phyloP scores from a whole-genome alignment of 2,113 vertebrate species.

The Cyrtonyx montezumae region DNA sequence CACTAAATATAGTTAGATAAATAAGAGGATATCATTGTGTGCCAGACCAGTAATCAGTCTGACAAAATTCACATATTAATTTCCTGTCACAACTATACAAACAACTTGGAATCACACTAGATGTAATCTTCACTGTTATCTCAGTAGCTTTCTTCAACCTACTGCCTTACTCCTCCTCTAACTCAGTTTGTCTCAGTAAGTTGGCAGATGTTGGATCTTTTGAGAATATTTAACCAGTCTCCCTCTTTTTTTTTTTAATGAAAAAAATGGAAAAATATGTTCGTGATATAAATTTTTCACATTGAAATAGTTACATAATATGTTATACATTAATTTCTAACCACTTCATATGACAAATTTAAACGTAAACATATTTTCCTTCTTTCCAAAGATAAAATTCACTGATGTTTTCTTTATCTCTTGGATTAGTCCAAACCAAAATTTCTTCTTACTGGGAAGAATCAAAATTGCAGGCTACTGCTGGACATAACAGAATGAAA shows the following conservation, averaged over 20 bases:
- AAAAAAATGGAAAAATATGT: not conserved
- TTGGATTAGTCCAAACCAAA: not conserved
- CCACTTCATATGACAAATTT: not conserved
- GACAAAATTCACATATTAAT: not conserved
- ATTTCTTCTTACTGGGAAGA: not conserved
- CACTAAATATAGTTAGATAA: slow-evolving; percentile 14
- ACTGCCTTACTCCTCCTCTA: not conserved
- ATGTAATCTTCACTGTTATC: not conserved
- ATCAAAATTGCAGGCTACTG: not conserved
- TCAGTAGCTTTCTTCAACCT: not conserved
- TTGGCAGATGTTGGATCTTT: slow-evolving; percentile 11
- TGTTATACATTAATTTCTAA: slow-evolving; percentile 3
- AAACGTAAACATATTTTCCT: not conserved
- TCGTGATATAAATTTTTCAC: not conserved
- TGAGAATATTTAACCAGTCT: not conserved
- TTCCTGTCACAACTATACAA: not conserved
- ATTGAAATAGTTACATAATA: not conserved
- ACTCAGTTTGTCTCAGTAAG: slow-evolving; percentile 15
- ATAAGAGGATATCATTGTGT: slow-evolving; percentile 30
- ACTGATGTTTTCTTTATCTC: not conserved
- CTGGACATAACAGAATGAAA: not conserved
- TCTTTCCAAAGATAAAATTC: not conserved
- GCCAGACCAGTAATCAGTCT: not conserved
- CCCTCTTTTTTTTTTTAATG: not conserved
- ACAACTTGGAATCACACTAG: not conserved